Evolutionary conservation across 2,888 invertebrate genomes (phyloP), one percentile per base, ranked within the genome.

Genomic region (Villa cingulata): DNA sequence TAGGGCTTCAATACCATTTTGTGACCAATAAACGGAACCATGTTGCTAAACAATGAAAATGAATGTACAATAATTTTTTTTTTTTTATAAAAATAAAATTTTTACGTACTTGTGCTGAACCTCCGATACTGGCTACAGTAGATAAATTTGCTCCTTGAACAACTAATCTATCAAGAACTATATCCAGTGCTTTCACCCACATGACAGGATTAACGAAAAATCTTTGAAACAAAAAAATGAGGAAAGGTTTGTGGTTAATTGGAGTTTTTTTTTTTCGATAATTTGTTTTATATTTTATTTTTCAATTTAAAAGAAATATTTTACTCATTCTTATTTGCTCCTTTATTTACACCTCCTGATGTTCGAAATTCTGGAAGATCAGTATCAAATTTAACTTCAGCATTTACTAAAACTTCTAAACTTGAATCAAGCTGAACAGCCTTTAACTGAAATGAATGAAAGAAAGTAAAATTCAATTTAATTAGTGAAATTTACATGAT

Each of bases 111-210:
- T 92, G 95, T 4, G 86, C 95, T 52, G 88, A 85, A 0, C 95
- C 96, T 15, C 91, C 90, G 48, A 97, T 71, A 1, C 87, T 86
- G 1, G 74, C 76, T n/a, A 97, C 81, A 53, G 77, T 78, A 18
- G 80, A 77, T 60, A 95, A 86, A 65, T 90, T 86, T 1, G 87
- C 86, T 10, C 87, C 88, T 45, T 79, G 79, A 3, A 86, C 77
- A 32, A 86, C 77, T 32, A 96, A 73, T 51, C 83, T 78, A 64
- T 90, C 88, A 70, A 97, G 73, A 3, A 92, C 77, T 72, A 94
- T 80, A 62, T 97, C 96, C 40, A 96, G 64, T 0, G 95, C 92
- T 71, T 94, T 92, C 9, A 97, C 83, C 95, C 95, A 97, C 81
- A 97, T 86, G 23, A 87, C 71, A 0, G 90, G 83, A 2, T 94